Evolutionary conservation across 2,797 vertebrate species (phyloP).

Genomic region (Sarcophilus harrisii): DNA sequence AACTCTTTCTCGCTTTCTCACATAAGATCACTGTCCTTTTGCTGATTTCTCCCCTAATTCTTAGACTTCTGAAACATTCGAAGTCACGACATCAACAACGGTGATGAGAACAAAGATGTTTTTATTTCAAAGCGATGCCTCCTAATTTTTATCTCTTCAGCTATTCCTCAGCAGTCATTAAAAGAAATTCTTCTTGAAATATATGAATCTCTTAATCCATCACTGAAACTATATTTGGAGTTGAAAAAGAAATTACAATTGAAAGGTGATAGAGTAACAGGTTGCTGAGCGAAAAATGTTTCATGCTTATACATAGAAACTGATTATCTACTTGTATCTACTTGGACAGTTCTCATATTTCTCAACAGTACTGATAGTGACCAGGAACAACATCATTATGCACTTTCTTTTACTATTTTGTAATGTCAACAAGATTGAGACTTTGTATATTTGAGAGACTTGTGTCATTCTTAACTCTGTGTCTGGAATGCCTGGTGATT

Average conservation of each 20-base stretch:
- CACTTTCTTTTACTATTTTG: background rate
- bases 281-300: constrained; percentile 10
- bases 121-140: constrained; percentile 20
- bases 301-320: background rate
- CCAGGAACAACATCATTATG: background rate
- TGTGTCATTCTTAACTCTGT: no score
- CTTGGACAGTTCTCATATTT: background rate
- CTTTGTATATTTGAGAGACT: background rate
- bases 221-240: background rate
- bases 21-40: background rate
- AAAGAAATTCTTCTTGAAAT: constrained; percentile 34
- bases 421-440: background rate
- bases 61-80: constrained; percentile 22
- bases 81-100: constrained; percentile 29
- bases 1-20: constrained; percentile 16
- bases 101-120: background rate
- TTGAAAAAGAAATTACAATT: constrained; percentile 20
- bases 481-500: no score
- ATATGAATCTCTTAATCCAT: constrained; percentile 15
- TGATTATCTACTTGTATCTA: background rate
- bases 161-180: constrained; percentile 35
- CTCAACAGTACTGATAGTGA: constrained; percentile 19
- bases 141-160: constrained; percentile 35
- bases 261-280: constrained; percentile 9
- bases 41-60: constrained; percentile 24